Evolutionary conservation across 2,113 vertebrate species (phyloP).

Genomic region (Sceloporus tristichus): DNA sequence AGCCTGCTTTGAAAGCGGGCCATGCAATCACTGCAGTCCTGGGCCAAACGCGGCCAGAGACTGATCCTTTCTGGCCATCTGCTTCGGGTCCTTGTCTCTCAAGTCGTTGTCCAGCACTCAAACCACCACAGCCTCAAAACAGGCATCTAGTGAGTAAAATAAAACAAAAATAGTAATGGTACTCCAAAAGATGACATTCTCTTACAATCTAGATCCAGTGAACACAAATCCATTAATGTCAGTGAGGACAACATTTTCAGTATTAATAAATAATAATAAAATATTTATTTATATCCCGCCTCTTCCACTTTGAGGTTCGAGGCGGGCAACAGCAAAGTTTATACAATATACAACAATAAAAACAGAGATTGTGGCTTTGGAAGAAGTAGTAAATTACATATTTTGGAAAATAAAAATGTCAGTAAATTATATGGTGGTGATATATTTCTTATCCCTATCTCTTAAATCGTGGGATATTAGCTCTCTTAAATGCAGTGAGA

Average conservation of each 20-base stretch:
- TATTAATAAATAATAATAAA: no score
- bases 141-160: background rate
- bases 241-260: background rate
- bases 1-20: no score
- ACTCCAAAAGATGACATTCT: background rate
- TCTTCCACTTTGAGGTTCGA: no score
- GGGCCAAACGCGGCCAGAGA: no score
- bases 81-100: no score
- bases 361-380: background rate
- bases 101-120: no score
- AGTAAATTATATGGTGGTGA: background rate
- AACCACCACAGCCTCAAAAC: no score
- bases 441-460: background rate
- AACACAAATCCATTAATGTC: background rate
- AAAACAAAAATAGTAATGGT: background rate
- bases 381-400: background rate
- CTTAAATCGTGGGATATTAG: background rate
- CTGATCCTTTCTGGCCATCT: no score
- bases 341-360: no score
- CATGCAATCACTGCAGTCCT: no score
- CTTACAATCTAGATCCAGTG: background rate
- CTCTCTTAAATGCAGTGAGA: background rate
- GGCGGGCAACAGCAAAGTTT: no score
- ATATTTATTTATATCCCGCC: no score
- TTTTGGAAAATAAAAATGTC: conserved; percentile 1